phyloP scores from a whole-genome alignment of 2,888 invertebrate genomes.

The Lasioglossum vierecki region DNA sequence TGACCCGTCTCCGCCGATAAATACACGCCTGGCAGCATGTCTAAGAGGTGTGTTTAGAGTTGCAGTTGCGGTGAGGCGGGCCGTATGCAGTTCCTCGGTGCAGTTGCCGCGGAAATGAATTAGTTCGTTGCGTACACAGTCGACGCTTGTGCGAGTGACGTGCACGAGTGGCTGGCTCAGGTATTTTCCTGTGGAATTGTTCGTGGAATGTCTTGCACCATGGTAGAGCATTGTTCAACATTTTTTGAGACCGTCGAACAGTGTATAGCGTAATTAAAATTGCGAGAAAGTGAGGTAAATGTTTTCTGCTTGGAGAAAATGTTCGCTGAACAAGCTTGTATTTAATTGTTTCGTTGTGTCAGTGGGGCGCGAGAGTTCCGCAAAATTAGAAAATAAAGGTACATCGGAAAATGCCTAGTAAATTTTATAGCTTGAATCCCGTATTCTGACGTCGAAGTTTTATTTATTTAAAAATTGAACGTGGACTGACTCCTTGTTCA shows the following conservation, averaged over 20 bases:
- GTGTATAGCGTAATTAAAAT: background rate
- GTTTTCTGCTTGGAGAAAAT: background rate
- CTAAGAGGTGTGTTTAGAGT: background rate
- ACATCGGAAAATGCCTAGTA: too few species aligned
- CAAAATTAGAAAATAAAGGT: background rate
- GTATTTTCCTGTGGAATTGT: background rate
- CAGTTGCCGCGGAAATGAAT: background rate
- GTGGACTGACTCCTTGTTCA: background rate
- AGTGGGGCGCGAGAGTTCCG: background rate
- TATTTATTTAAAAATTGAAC: background rate
- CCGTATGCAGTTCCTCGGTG: background rate
- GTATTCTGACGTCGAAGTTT: background rate
- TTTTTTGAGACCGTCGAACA: background rate
- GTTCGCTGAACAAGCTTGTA: background rate
- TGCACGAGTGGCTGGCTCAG: background rate
- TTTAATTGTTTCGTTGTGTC: background rate
- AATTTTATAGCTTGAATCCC: background rate
- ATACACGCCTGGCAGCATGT: background rate
- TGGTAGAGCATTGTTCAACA: background rate
- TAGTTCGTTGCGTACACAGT: background rate
- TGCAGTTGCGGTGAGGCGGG: background rate
- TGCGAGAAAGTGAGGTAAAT: background rate
- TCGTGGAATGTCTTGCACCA: background rate
- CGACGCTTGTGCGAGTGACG: background rate
- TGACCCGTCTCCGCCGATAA: background rate